phyloP scores from a whole-genome alignment of 2,888 invertebrate genomes.

The Diarsia dahlii region DNA sequence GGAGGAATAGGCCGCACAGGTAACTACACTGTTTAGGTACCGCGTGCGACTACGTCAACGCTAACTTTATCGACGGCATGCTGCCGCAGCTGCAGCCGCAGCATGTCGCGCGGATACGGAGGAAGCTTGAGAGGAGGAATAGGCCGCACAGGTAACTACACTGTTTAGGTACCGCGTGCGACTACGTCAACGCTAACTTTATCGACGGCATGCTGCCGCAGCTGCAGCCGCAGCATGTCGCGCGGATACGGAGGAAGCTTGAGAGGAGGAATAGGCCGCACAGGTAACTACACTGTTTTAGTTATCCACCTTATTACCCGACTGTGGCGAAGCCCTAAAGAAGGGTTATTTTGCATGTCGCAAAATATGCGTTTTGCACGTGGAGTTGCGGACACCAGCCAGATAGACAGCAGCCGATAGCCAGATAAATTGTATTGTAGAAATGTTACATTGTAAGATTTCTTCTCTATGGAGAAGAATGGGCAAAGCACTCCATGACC shows the following conservation, averaged over 20 bases:
- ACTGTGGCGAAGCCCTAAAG: too few relatives aligned
- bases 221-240: conserved; percentile 72
- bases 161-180: conserved; percentile 86
- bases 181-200: conserved; percentile 99
- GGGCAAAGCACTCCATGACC: too few relatives aligned
- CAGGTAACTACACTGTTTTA: conserved; percentile 64
- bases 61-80: conserved; percentile 98
- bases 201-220: conserved; percentile 94
- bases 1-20: conserved; percentile 77
- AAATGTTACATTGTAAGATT: too few relatives aligned
- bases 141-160: conserved; percentile 73
- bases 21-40: conserved; percentile 39
- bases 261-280: conserved; percentile 76
- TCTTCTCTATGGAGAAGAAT: too few relatives aligned
- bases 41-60: conserved; percentile 97
- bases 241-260: conserved; percentile 75
- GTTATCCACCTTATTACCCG: too few relatives aligned
- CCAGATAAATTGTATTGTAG: too few relatives aligned
- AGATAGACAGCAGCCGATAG: too few relatives aligned
- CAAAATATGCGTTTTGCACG: too few relatives aligned
- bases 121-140: conserved; percentile 76
- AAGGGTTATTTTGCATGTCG: too few relatives aligned
- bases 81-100: conserved; percentile 77
- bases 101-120: conserved; percentile 72
- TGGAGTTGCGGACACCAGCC: too few relatives aligned